Evolutionary conservation across 2,888 invertebrate species (phyloP), one percentile per base, ranked within the genome.

Genomic region (Blastobasis lacticolella): DNA sequence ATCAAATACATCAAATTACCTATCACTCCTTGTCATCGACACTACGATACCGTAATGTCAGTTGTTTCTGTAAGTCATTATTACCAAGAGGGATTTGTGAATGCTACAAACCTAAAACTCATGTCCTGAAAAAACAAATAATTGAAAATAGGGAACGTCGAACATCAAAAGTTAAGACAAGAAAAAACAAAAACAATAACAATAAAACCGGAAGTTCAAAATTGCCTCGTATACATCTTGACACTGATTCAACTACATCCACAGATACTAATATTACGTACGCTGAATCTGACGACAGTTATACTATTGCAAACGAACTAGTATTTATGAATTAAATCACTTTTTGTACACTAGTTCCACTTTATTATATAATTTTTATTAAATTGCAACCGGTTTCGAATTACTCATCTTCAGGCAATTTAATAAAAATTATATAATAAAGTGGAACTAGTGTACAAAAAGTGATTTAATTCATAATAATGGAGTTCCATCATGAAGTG

Each of bases 71-170:
- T 37, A 41, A 50, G 41, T 50, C 50, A 46, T 46, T 46, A 38
- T 41, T 40, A n/a, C 46, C 50, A 40, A 50, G 46, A 50, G 50
- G 50, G 46, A 50, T 46, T 48, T 48, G 48, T 42, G 37, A 43
- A 43, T 48, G 41, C 41, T 50, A 46, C 41, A 50, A 50, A 23
- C 36, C 50, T 8, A 50, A 41, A 50, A 50, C 45, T 46, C 50
- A 50, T 41, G 40, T 40, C 37, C 46, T 50, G 46, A 5, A 46
- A 45, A 50, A 50, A 41, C 36, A 4, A 36, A 46, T 50, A 50
- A 36, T 46, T 41, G 23, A 46, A 10, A 50, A 50, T 5, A 50
- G 6, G 37, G 44, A 46, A 40, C 41, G 36, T 46, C 23, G 41
- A 50, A 50, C 23, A 23, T 23, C 23, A 23, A 23, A 23, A 23